Base-by-base conservation (phyloP, 2,888 invertebrate species). In the Eupelmus urozonus region DNA sequence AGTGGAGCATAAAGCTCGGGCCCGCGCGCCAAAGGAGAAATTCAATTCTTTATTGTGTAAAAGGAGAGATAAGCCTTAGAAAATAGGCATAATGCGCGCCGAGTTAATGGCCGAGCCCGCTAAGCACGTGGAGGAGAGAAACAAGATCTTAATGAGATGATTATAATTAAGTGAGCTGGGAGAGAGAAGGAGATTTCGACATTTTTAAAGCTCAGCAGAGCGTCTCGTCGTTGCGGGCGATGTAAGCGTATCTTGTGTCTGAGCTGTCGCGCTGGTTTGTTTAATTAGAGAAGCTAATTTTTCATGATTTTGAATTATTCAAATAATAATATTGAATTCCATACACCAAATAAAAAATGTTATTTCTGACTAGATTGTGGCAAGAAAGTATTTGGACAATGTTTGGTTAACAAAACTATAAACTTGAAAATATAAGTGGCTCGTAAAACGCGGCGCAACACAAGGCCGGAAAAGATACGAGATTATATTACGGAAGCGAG, bases 11-110 rank as follows among this genome's bases (percentile, higher is more conserved):
- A 40, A 67, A 74, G 66, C 40, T 67, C 20, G 16, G 4, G 16
- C 13, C 4, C 25, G 18, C 9, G 23, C 45, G 49, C 34, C n/a
- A 53, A 18, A 53, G 20, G 11, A 23, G 62, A n/a, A 60, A 67
- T 51, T 67, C 51, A 66, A 67, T 75, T 67, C 67, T 66, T 73
- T 60, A 75, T 49, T 67, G 51, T 42, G 25, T 40, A 49, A 27
- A 20, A 29, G 29, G n/a, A 23, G 11, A 49, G 53, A 69, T 75
- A 69, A 62, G 42, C 53, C 3, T 60, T 27, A 25, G 25, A 53
- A 75, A 67, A 51, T 69, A 67, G 45, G 51, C 34, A 23, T 55
- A 25, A 66, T 59, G 18, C 23, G 25, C 5, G 1, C 49, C 23
- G 20, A 34, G 34, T 53, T 66, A 74, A 74, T 74, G 49, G 23